Base-by-base conservation (phyloP, 2,888 invertebrate genomes). In the Sinodicranocentrus sp. region DNA sequence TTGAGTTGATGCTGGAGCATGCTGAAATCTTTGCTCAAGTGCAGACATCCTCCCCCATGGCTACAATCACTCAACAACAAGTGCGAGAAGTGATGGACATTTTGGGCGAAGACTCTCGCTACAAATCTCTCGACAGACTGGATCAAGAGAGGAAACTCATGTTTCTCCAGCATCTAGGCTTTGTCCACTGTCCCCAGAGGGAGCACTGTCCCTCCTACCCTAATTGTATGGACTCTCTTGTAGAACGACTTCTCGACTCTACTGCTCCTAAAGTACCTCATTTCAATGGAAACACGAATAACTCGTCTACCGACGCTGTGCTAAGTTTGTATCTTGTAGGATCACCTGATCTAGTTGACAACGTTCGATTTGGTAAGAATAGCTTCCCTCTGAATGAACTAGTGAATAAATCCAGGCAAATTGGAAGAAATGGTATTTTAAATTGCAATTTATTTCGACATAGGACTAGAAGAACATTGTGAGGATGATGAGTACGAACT, bases 91-190 rank as follows among this genome's bases (percentile, higher is more conserved):
- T 98, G 84, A 97, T 96, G 0, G 96, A 97, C 90, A 95, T 96
- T 15, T 92, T 98, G 70, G 95, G 97, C 90, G 96, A 97, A 89
- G 98, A 98, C 91, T 96, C 96, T 89, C 94, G 97, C 91, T 98
- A 97, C 91, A 97, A 97, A 91, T 95, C 97, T 91, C 92, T 99
- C 90, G 97, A 97, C 91, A 94, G 97, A 77, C 93, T 98, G 91
- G 97, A 98, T 91, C 97, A 98, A 91, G 98, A 98, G 90, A 92
- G 99, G 86, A 97, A 97, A 91, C 92, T 98, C 88, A 96, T 98
- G 94, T 92, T 99, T 84, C 96, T 98, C 89, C 97, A 98, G 91
- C 98, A 98, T 91, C 92, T 98, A 57, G 97, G 98, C 82, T 98
- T 98, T 91, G 95, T 98, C 77, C 97, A 98, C 91, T 97, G 96